Percentiles rank a stretch among this genome's conserved stretches.
phyloP scores from a whole-genome alignment of 2,888 invertebrate genomes.

The Carpatolechia fugitivella region DNA sequence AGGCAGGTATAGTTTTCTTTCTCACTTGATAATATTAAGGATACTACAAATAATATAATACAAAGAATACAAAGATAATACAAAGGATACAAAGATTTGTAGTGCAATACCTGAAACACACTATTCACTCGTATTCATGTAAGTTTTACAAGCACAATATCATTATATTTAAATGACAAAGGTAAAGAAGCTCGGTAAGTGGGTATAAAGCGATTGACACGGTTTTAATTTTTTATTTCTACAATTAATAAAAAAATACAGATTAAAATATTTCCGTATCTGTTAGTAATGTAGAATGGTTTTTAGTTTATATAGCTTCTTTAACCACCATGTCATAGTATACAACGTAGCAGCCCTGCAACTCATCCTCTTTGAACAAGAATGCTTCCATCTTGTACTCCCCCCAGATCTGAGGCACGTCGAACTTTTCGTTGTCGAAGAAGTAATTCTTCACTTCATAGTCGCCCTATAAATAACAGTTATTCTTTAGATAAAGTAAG shows the following conservation, averaged over 20 bases:
- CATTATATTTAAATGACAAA: too few species aligned
- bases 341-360: conserved; percentile 19
- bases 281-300: too few species aligned
- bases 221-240: background rate
- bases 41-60: too few species aligned
- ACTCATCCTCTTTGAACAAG: conserved; percentile 17
- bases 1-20: too few species aligned
- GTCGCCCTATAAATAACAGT: conserved; percentile 13
- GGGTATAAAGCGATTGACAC: too few species aligned
- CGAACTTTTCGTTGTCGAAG: conserved; percentile 27
- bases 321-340: conserved; percentile 24
- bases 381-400: conserved; percentile 24
- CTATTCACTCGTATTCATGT: too few species aligned
- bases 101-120: too few species aligned
- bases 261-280: background rate
- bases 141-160: too few species aligned
- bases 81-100: too few species aligned
- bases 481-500: background rate
- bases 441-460: conserved; percentile 12
- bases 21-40: too few species aligned
- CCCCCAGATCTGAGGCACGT: conserved; percentile 27
- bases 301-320: background rate
- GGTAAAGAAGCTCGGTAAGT: too few species aligned
- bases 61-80: too few species aligned
- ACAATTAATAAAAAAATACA: background rate